These are phyloP conservation scores for Platycheirus albimanus DNA, from an alignment of 2,888 invertebrate species.

Conservation along the genomic window DNA sequence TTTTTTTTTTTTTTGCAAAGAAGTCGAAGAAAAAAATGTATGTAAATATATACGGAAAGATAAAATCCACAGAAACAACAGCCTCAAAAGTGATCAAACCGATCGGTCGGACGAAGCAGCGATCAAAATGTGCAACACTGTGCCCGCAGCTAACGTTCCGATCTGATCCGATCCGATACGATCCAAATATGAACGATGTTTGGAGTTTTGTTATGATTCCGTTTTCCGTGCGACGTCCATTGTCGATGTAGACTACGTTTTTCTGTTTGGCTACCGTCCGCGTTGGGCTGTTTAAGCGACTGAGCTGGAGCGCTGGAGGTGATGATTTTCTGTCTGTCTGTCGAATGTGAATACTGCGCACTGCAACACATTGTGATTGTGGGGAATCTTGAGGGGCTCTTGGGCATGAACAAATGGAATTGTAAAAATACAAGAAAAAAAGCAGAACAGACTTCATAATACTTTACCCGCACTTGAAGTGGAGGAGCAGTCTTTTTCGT, in stretches of 20 bases:
- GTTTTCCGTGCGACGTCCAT: slow-evolving; percentile 3
- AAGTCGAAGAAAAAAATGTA: too few species aligned
- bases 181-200: slow-evolving; percentile 16
- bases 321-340: slow-evolving; percentile 14
- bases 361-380: slow-evolving; percentile 4
- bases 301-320: slow-evolving; percentile 7
- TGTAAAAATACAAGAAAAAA: not conserved
- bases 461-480: not conserved
- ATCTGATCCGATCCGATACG: slow-evolving; percentile 39
- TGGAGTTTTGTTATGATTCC: slow-evolving; percentile 42
- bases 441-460: slow-evolving; percentile 16
- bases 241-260: too few species aligned
- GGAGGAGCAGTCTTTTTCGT: too few species aligned
- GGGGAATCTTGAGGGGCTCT: slow-evolving; percentile 6
- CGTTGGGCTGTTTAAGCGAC: slow-evolving; percentile 7
- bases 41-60: slow-evolving; percentile 9
- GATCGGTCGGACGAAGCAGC: slow-evolving; percentile 20
- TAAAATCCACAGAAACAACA: not conserved
- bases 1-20: slow-evolving; percentile 19
- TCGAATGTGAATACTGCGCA: too few species aligned
- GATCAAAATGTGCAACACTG: slow-evolving; percentile 62
- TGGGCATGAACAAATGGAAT: slow-evolving; percentile 5
- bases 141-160: slow-evolving; percentile 17
- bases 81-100: slow-evolving; percentile 57
- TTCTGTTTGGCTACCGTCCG: slow-evolving; percentile 9